Conservation (phyloP, 1,140 invertebrate genomes). For the Galendromus occidentalis region DNA sequence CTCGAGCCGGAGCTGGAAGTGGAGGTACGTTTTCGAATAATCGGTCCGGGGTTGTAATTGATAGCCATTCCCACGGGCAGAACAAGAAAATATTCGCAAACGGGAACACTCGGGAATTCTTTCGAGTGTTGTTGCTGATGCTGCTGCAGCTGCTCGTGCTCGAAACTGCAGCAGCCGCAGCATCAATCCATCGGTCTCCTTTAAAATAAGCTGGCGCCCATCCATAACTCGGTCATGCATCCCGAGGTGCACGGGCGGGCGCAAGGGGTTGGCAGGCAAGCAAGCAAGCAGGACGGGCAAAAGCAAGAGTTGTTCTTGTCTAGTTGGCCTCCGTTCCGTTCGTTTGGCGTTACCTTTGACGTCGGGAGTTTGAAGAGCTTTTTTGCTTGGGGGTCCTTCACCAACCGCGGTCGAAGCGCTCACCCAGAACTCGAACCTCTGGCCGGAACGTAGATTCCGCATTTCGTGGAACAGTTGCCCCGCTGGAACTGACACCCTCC, state of each 20-base stretch:
- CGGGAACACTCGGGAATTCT: no score
- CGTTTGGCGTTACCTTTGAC: background rate
- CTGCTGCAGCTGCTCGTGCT: background rate
- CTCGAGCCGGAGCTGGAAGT: conserved; percentile 3
- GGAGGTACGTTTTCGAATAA: no score
- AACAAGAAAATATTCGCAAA: no score
- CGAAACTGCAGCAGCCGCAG: background rate
- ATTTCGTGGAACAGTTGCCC: conserved; percentile 7
- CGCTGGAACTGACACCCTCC: background rate
- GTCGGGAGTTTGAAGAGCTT: background rate
- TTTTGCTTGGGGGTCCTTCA: conserved; percentile 10
- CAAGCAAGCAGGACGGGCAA: no score
- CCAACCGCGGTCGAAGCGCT: conserved; percentile 12
- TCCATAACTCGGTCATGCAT: conserved; percentile 7
- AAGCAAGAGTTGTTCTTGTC: no score
- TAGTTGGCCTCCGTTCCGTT: no score
- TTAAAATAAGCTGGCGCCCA: conserved; percentile 8
- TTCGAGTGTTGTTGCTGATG: background rate
- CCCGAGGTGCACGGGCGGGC: background rate
- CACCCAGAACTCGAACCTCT: conserved; percentile 21
- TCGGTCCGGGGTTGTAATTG: no score
- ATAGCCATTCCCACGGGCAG: no score
- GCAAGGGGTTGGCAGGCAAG: no score
- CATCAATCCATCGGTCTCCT: background rate
- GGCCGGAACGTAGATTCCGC: conserved; percentile 3